phyloP scores from a whole-genome alignment of 2,113 vertebrate genomes.

The Hipposideros armiger region DNA sequence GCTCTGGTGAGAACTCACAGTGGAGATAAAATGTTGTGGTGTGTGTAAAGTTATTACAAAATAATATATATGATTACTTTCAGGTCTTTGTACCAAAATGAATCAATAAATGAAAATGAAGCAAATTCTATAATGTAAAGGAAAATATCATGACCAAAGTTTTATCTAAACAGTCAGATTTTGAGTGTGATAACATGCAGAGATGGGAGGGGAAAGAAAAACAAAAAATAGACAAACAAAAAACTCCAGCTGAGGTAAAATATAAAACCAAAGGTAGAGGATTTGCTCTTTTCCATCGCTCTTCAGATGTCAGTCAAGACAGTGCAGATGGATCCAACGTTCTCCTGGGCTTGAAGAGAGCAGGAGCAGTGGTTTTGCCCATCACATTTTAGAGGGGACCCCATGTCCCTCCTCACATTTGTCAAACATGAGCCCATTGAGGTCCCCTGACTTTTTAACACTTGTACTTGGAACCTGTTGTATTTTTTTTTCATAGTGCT shows the following conservation, averaged over 20 bases:
- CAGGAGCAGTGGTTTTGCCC: neutral
- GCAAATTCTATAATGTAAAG: neutral
- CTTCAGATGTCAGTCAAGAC: neutral
- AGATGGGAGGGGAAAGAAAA: neutral
- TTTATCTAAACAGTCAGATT: neutral
- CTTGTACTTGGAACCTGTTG: neutral
- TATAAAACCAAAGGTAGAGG: neutral
- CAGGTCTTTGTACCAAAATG: neutral
- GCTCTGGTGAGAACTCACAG: neutral
- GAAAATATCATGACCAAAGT: neutral
- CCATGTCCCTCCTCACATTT: neutral
- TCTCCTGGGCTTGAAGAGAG: neutral
- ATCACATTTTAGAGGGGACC: neutral
- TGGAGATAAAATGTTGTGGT: neutral
- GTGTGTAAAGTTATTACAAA: neutral
- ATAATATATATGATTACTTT: neutral
- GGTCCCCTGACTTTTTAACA: too few species aligned
- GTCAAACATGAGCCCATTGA: neutral
- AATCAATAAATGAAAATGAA: neutral
- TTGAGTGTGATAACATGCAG: neutral
- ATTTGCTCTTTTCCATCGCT: neutral
- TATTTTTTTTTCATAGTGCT: neutral
- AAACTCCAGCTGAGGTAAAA: neutral
- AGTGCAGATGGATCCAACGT: rapidly evolving
- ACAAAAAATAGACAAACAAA: neutral